These are phyloP conservation scores for Leptodactylus fallax DNA, from an alignment of 2,797 vertebrate species.

Conservation along the genomic window DNA sequence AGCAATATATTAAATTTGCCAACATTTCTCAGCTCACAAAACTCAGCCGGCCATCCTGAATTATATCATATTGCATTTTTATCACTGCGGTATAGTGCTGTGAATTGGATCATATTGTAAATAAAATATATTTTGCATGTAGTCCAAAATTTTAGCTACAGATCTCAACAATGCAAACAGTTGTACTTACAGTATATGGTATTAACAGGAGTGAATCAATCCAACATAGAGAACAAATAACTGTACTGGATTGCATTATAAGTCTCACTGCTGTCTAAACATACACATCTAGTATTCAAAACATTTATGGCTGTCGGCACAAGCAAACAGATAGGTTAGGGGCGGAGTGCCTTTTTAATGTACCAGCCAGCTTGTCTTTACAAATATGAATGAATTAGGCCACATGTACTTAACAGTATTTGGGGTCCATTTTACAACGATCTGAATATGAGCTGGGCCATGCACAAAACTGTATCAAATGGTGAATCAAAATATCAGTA, in stretches of 20 bases:
- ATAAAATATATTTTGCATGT: background rate
- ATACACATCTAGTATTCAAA: background rate
- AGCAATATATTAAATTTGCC: slow-evolving; percentile 15
- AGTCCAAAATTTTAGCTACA: background rate
- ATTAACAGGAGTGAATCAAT: background rate
- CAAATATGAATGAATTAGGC: too few relatives aligned
- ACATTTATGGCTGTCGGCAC: background rate
- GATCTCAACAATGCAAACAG: background rate
- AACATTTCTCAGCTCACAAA: slow-evolving; percentile 8
- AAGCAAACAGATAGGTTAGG: background rate
- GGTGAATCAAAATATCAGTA: too few relatives aligned
- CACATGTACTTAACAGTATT: too few relatives aligned
- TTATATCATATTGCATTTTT: slow-evolving; percentile 19
- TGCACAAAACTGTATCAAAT: too few relatives aligned
- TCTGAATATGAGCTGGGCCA: too few relatives aligned
- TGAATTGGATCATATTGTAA: background rate
- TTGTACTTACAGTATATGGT: too few relatives aligned
- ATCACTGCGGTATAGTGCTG: background rate
- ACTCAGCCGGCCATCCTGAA: background rate
- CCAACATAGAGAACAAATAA: background rate
- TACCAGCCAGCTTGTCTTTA: too few relatives aligned
- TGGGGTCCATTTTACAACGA: too few relatives aligned
- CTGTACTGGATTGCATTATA: background rate
- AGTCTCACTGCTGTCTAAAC: background rate
- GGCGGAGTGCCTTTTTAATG: too few relatives aligned